Base-by-base conservation (phyloP, 2,888 invertebrate genomes). In the Eupithecia dodoneata region DNA sequence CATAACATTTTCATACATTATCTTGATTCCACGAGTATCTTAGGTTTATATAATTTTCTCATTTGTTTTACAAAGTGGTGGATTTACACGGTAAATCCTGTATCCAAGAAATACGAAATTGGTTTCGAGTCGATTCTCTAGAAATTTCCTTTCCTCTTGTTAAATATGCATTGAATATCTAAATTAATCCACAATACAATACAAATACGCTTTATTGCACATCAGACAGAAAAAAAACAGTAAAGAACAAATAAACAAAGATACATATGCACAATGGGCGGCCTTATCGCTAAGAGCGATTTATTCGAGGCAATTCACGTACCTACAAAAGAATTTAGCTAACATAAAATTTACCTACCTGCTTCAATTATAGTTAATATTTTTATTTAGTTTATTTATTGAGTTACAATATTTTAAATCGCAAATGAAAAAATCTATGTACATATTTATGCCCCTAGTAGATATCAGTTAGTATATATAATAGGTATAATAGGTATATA, bases 1-100 rank as follows among this genome's bases (percentile, higher is more conserved):
- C 73, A 75, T 52, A 72, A 65, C 15, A 72, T 77, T 75, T 75
- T 65, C 59, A 77, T 77, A 75, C 4, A 74, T 72, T 77, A 72
- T 72, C 49, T 52, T 73, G 49, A 52, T 44, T 72, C 12, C 49
- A 30, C 30, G 30, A 30, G 30, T 30, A 9, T 55, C 55, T 45
- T 72, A 67, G 15, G 42, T 15, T 66, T 66, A 42, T 6, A 42
- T 42, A 4, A 30, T 30, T 63, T 63, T 63, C 63, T 63, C 63
- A 30, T 30, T 30, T 63, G 63, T 63, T 63, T 30, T 30, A 63
- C 63, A 18, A 63, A 30, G 4, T 55, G 10, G 18, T 10, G 63
- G 18, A 63, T 30, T 63, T 63, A 30, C 2, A 30, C 30, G 30
- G 18, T 63, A 30, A 18, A 63, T 59, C 63, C 10, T 59, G 63